These are phyloP conservation scores for Oreocharis arfaki DNA, from an alignment of 2,113 vertebrate species.

Conservation along the genomic window DNA sequence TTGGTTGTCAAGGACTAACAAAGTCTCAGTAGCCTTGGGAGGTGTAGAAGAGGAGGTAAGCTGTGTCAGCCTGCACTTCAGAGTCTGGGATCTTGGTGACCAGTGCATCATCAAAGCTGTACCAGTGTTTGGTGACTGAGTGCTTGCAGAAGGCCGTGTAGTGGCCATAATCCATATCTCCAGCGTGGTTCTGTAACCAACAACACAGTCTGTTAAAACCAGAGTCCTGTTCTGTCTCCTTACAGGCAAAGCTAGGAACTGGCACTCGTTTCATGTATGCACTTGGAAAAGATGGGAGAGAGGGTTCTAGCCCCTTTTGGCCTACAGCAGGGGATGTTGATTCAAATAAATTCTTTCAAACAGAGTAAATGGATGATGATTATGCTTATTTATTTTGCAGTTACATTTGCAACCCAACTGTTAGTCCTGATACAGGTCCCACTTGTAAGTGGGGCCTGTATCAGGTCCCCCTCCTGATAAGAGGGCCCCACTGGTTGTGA, in stretches of 20 bases:
- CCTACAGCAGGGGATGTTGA: neutral
- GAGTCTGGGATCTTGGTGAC: constrained; percentile 71
- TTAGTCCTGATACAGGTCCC: neutral
- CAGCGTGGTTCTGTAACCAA: constrained; percentile 80
- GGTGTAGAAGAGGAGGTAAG: constrained; percentile 84
- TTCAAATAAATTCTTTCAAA: neutral
- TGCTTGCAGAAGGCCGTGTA: constrained; percentile 85
- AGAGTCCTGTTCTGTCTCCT: neutral
- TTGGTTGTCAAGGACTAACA: neutral
- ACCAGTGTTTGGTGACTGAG: constrained; percentile 71
- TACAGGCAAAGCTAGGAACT: neutral
- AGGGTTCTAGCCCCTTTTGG: neutral
- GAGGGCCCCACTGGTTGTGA: neutral
- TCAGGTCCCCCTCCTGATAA: no score
- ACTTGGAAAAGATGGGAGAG: neutral
- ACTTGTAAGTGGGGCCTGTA: no score
- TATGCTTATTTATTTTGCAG: neutral
- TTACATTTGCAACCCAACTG: neutral
- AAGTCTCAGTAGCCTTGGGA: constrained; percentile 32
- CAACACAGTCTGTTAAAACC: neutral
- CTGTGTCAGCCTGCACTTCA: constrained; percentile 74
- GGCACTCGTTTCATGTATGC: neutral
- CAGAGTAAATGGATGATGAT: neutral
- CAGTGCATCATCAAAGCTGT: constrained; percentile 77
- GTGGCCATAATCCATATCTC: constrained; percentile 84